Base-by-base conservation (phyloP, 1,140 invertebrate species). In the Drosophila subpulchrella region DNA sequence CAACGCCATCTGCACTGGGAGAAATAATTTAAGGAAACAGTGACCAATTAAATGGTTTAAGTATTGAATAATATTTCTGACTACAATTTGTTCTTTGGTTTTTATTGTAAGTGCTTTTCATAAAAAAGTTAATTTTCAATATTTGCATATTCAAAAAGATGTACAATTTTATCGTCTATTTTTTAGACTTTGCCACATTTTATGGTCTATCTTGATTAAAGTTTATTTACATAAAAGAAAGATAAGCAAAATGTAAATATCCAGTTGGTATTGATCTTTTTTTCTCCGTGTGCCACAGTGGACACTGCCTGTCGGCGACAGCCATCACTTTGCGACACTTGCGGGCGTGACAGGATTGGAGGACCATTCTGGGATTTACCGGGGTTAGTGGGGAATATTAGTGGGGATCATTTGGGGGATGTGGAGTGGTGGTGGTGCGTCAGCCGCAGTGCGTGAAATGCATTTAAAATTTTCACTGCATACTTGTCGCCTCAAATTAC, bases 401-500 rank as follows among this genome's bases (percentile, higher is more conserved):
- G 55, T 4, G 34, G 61, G 8, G 15, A 13, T 17, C 11, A 12
- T 46, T 24, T 47, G n/a, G 15, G 3, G n/a, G 24, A 12, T 12
- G 4, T 0, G 15, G 17, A 39, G 38, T 10, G 48, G 10, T 11
- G 32, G 32, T 34, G 32, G 24, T 34, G 30, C 78, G 61, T 86
- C 82, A 86, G 66, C 62, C 76, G 75, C 83, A 88, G 67, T 83
- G 84, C 76, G 80, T 89, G 80, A 77, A 89, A 77, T 83, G 84
- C 83, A 88, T 88, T 83, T 88, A 80, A 74, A 77, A 80, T 76
- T 83, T 82, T 50, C 66, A 78, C 71, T 86, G 84, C 83, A 77
- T 88, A 86, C 80, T 88, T 86, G 58, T 70, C 75, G 61, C 80
- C 84, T 89, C 84, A 67, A 88, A 86, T 88, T 86, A 79, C 75